Percentiles rank a stretch among this genome's conserved stretches.
Conservation (phyloP, 1,140 invertebrate species). For the Thaumatotibia leucotreta region DNA sequence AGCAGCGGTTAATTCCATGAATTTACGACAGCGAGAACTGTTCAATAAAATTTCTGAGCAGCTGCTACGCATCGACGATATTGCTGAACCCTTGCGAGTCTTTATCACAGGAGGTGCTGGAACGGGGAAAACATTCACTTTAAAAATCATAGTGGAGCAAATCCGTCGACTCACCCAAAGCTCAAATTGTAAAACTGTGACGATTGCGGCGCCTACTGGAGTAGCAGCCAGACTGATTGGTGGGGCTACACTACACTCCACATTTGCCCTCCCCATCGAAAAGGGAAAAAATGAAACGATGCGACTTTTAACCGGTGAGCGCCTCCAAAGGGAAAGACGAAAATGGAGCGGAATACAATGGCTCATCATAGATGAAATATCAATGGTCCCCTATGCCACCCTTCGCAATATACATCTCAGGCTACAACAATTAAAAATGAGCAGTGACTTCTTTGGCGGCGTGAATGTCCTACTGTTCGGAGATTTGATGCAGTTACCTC, state of each 20-base stretch:
- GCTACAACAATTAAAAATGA: slow-evolving; percentile 10
- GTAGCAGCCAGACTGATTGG: neutral
- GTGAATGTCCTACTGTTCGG: slow-evolving; percentile 1
- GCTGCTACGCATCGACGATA: neutral
- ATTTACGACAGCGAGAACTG: neutral
- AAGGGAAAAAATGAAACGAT: neutral
- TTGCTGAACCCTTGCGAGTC: neutral
- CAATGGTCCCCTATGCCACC: slow-evolving; percentile 14
- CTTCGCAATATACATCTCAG: slow-evolving; percentile 8
- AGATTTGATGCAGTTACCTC: slow-evolving; percentile 10
- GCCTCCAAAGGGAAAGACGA: neutral
- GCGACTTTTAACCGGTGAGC: neutral
- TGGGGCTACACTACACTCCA: neutral
- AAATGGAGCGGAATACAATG: slow-evolving; percentile 12
- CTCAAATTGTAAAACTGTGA: no score
- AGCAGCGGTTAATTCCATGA: neutral
- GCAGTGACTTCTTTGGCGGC: slow-evolving; percentile 3
- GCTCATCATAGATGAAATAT: slow-evolving; percentile 16
- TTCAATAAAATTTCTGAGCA: neutral
- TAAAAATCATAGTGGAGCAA: neutral
- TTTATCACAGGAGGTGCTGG: neutral
- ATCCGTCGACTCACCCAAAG: neutral
- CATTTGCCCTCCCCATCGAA: neutral
- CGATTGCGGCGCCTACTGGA: neutral
- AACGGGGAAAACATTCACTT: neutral